Conservation (phyloP, 1,140 invertebrate genomes). For the Branchinecta lindahli region DNA sequence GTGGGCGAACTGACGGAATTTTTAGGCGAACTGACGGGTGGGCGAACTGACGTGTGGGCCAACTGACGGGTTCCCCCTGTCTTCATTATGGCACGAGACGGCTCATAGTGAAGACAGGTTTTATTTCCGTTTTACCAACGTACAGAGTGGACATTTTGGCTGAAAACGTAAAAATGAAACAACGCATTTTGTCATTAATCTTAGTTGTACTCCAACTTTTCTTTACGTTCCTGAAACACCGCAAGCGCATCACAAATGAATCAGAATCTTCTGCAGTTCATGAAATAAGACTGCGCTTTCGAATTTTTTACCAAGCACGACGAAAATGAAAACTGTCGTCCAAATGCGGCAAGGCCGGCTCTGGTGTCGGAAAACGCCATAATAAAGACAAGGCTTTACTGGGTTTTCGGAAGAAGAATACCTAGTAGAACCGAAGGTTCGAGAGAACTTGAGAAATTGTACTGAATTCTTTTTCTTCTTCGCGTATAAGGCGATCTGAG, state of each 20-base stretch:
- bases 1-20: too few relatives aligned
- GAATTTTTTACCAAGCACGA: too few relatives aligned
- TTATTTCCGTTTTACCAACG: conserved; percentile 1
- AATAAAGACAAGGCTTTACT: not conserved
- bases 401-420: conserved; percentile 5
- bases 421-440: not conserved
- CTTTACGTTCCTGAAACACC: conserved; percentile 8
- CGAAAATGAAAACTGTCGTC: not conserved
- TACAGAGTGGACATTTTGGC: too few relatives aligned
- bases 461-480: conserved; percentile 6
- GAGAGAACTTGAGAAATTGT: conserved; percentile 4
- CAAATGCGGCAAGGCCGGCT: not conserved
- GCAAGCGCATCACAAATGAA: not conserved
- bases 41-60: too few relatives aligned
- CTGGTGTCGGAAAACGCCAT: conserved; percentile 1
- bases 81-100: not conserved
- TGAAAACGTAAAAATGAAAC: not conserved
- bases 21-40: too few relatives aligned
- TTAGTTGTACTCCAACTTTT: conserved; percentile 6
- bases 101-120: conserved; percentile 8
- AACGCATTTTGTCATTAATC: not conserved
- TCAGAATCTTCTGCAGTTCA: too few relatives aligned
- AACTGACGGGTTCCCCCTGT: too few relatives aligned
- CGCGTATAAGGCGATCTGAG: conserved; percentile 1
- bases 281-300: too few relatives aligned